phyloP scores from a whole-genome alignment of 1,140 invertebrate species.

The Drosophila guanche region DNA sequence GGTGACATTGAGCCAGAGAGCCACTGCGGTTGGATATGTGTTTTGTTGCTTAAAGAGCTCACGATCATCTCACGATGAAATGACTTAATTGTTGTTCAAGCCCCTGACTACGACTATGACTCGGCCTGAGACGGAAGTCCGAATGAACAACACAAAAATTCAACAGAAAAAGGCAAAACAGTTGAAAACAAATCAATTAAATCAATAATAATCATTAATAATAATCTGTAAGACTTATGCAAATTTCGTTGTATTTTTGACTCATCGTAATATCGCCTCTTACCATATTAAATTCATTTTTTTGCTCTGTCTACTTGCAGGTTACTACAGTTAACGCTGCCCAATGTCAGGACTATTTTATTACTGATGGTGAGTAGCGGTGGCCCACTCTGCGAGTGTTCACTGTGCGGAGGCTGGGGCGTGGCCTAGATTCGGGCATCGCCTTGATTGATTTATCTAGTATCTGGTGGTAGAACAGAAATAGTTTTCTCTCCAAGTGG shows the following conservation, averaged over 20 bases:
- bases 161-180: conserved; percentile 18
- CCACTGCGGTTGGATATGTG: conserved; percentile 11
- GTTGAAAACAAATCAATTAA: conserved; percentile 70
- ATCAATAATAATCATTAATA: conserved; percentile 68
- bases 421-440: no score
- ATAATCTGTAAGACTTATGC: conserved; percentile 71
- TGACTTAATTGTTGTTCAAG: conserved; percentile 67
- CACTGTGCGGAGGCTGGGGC: not conserved
- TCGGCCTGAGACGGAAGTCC: conserved; percentile 61
- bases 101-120: not conserved
- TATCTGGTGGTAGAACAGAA: conserved; percentile 12
- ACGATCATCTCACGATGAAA: conserved; percentile 59
- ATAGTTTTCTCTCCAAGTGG: not conserved
- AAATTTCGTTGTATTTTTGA: conserved; percentile 45
- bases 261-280: conserved; percentile 51
- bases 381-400: not conserved
- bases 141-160: conserved; percentile 6
- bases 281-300: conserved; percentile 37
- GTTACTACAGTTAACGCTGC: conserved; percentile 82
- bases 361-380: conserved; percentile 75
- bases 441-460: conserved; percentile 35
- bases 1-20: conserved; percentile 61
- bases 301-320: conserved; percentile 65
- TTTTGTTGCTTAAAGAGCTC: conserved; percentile 48
- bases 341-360: conserved; percentile 80